A percentile compares a stretch with the other conserved stretches of the same genome.
These are phyloP conservation scores for Scaptomyza montana DNA, from an alignment of 1,140 invertebrate species.

Conservation along the genomic window DNA sequence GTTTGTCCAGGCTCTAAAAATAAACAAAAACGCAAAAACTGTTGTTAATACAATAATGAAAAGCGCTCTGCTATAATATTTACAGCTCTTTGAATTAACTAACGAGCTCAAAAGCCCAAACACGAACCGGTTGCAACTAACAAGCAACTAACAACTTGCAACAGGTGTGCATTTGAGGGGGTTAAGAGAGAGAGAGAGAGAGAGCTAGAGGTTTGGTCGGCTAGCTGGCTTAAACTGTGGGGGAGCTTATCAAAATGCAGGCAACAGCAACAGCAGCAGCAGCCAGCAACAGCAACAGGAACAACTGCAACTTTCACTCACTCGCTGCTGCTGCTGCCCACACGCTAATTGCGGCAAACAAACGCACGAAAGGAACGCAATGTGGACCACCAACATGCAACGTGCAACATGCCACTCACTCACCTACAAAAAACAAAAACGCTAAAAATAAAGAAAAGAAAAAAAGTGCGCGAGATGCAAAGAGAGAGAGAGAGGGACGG, in stretches of 20 bases:
- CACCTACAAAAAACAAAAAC: constrained; percentile 32
- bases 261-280: constrained; percentile 11
- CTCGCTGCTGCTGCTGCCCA: constrained; percentile 42
- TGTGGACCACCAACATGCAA: constrained; percentile 63
- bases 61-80: constrained; percentile 77
- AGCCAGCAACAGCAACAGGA: background rate
- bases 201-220: background rate
- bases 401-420: constrained; percentile 52
- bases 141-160: constrained; percentile 39
- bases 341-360: constrained; percentile 61
- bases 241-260: constrained; percentile 55
- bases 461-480: constrained; percentile 9
- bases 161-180: constrained; percentile 56
- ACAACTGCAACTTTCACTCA: constrained; percentile 48
- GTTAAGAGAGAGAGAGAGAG: background rate
- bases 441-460: constrained; percentile 11
- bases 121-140: constrained; percentile 56
- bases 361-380: constrained; percentile 55
- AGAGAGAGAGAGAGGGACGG: constrained; percentile 23
- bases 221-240: constrained; percentile 30
- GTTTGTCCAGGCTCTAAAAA: constrained; percentile 37
- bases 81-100: constrained; percentile 78
- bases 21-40: constrained; percentile 12
- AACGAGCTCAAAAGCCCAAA: constrained; percentile 57
- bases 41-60: constrained; percentile 78